These are phyloP conservation scores for Chloroclystis v-ata DNA, from an alignment of 2,888 invertebrate genomes.

Conservation along the genomic window DNA sequence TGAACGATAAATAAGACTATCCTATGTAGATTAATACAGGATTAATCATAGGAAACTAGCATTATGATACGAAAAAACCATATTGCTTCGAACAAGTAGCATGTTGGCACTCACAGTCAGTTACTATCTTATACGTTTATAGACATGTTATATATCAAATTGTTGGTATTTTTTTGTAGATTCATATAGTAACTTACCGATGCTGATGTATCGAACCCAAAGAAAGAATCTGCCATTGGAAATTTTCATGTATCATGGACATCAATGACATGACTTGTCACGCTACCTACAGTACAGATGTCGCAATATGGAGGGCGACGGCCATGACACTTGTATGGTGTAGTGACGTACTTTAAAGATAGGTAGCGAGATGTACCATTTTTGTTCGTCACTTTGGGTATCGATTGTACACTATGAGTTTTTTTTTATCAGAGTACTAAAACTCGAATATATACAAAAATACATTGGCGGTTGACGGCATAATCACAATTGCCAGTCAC, in stretches of 20 bases:
- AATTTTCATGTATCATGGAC: slow-evolving; percentile 79
- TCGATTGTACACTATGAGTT: too few relatives aligned
- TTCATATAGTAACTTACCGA: slow-evolving; percentile 80
- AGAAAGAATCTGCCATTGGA: slow-evolving; percentile 92
- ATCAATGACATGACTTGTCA: slow-evolving; percentile 83
- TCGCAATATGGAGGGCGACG: slow-evolving; percentile 65
- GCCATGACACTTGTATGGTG: slow-evolving; percentile 51
- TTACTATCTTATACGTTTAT: slow-evolving; percentile 25
- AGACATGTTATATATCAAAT: slow-evolving; percentile 39
- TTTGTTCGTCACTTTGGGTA: too few relatives aligned
- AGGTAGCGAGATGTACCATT: too few relatives aligned
- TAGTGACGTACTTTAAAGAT: not conserved
- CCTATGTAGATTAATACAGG: slow-evolving; percentile 8
- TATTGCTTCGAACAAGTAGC: slow-evolving; percentile 36
- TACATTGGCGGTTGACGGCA: too few relatives aligned
- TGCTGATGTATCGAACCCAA: slow-evolving; percentile 88
- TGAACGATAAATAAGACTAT: slow-evolving; percentile 7
- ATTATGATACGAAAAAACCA: slow-evolving; percentile 25
- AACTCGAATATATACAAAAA: too few relatives aligned
- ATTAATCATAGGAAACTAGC: slow-evolving; percentile 27
- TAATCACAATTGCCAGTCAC: too few relatives aligned
- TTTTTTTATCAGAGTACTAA: too few relatives aligned
- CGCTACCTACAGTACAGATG: slow-evolving; percentile 73
- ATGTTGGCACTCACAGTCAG: slow-evolving; percentile 51
- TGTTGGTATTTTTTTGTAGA: slow-evolving; percentile 30